Conservation (phyloP, 2,113 vertebrate genomes). For the Tangachromis dhanisi region DNA sequence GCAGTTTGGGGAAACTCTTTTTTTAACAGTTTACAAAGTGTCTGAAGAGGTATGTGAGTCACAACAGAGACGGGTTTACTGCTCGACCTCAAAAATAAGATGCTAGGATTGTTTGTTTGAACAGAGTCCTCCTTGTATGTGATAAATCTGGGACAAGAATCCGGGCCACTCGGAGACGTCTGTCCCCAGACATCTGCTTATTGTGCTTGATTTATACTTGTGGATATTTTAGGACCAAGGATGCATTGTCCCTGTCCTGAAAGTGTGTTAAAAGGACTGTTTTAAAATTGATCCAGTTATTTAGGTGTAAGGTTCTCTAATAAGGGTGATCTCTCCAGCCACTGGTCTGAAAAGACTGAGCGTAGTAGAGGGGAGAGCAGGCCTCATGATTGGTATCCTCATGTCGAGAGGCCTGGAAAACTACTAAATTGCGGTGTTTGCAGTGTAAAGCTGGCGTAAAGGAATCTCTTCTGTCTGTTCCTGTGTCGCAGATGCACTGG, state of each 20-base stretch:
- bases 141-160: slow-evolving; percentile 65
- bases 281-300: not conserved
- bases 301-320: not conserved
- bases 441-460: slow-evolving; percentile 44
- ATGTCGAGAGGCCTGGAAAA: slow-evolving; percentile 19
- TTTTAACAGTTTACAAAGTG: not conserved
- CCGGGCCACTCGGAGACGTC: slow-evolving; percentile 48
- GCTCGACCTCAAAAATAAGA: slow-evolving; percentile 12
- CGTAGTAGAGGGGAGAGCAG: not conserved
- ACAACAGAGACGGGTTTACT: not conserved
- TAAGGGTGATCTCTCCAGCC: not conserved
- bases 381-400: not conserved
- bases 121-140: not conserved
- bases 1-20: not conserved
- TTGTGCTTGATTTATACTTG: slow-evolving; percentile 57
- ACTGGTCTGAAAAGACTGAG: not conserved
- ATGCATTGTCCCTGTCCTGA: slow-evolving; percentile 16
- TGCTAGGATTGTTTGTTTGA: slow-evolving; percentile 39
- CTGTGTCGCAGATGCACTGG: slow-evolving; percentile 32
- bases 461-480: slow-evolving; percentile 39
- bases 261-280: not conserved
- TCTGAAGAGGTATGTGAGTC: not conserved
- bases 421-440: slow-evolving; percentile 10
- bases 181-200: slow-evolving; percentile 39
- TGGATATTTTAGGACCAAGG: slow-evolving; percentile 43